These are phyloP conservation scores for Cephalopachus bancanus DNA, from an alignment of 2,797 vertebrate species.

Conservation along the genomic window DNA sequence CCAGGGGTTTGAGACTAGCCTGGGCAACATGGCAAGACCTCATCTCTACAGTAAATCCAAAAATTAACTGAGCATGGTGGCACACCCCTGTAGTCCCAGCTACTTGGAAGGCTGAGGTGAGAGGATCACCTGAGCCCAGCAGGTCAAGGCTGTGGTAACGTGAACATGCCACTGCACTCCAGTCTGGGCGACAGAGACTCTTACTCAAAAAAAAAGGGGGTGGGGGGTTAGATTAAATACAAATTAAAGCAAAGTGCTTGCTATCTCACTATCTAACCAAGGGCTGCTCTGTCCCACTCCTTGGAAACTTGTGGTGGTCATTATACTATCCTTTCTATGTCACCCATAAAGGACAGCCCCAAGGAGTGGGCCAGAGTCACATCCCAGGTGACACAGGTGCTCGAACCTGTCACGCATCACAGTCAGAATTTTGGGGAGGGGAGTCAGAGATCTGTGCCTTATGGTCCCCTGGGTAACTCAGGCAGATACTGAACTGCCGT, in stretches of 20 bases:
- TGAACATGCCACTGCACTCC: no score
- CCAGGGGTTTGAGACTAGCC: no score
- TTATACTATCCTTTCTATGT: neutral
- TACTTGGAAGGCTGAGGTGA: no score
- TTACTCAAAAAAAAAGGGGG: neutral
- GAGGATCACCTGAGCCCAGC: no score
- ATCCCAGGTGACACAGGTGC: neutral
- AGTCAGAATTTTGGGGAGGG: neutral
- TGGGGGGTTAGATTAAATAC: neutral
- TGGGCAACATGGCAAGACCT: no score
- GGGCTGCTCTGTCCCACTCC: neutral
- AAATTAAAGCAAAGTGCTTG: neutral
- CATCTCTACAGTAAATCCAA: no score
- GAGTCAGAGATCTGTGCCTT: neutral
- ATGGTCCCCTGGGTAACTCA: neutral
- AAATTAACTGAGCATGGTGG: no score
- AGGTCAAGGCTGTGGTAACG: no score
- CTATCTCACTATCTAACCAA: neutral
- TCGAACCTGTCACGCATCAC: neutral
- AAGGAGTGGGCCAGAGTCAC: neutral
- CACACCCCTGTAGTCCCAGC: no score
- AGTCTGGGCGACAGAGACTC: neutral
- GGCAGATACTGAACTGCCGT: neutral
- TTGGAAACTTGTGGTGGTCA: neutral
- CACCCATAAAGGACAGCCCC: neutral